These are phyloP conservation scores for Melanitta fusca DNA, from an alignment of 2,797 vertebrate species.

Conservation along the genomic window DNA sequence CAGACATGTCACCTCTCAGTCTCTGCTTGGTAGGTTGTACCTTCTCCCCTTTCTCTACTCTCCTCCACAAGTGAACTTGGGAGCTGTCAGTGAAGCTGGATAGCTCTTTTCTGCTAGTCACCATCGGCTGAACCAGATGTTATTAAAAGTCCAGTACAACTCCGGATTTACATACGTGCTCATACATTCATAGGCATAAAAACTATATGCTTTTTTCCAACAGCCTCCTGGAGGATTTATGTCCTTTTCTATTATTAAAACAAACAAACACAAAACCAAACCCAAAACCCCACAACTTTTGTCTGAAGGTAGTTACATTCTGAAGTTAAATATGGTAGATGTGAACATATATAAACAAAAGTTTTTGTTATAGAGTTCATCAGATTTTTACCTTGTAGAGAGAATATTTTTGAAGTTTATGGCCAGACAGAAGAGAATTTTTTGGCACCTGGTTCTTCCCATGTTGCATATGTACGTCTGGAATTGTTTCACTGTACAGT, in stretches of 20 bases:
- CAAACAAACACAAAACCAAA: not conserved
- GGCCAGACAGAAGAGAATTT: not conserved
- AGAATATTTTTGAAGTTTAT: not conserved
- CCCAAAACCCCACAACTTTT: accelerated
- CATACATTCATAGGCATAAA: not conserved
- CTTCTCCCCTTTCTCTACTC: not conserved
- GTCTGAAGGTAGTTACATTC: not conserved
- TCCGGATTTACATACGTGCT: not conserved
- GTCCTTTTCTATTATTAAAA: not conserved
- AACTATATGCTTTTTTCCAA: not conserved
- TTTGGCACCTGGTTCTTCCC: not conserved
- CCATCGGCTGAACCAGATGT: not conserved
- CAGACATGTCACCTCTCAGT: not conserved
- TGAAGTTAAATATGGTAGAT: not conserved
- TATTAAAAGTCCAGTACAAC: not conserved
- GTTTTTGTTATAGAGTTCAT: not conserved
- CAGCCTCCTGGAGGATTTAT: not conserved
- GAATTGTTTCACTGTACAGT: not conserved
- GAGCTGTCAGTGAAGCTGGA: not conserved
- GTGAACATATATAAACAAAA: not conserved
- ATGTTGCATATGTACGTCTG: not conserved
- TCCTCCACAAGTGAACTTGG: accelerated
- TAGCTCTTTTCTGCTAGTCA: not conserved
- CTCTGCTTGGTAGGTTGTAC: not conserved
- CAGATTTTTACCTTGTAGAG: not conserved